These are phyloP conservation scores for Pseudomyrmex dendroicus DNA, from an alignment of 1,140 invertebrate species.

Conservation along the genomic window DNA sequence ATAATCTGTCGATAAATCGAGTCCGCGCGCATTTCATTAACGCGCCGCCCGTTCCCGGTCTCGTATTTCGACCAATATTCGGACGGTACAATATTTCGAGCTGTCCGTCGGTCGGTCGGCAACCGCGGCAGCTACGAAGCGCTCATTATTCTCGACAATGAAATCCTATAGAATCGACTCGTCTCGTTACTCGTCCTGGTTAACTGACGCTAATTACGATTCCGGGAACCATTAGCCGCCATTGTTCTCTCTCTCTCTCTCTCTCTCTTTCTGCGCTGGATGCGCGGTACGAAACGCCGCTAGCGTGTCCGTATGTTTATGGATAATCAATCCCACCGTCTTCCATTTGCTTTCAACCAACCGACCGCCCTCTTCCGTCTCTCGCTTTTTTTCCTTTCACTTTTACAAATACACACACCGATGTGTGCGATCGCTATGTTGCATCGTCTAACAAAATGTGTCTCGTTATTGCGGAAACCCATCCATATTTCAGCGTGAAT, in stretches of 20 bases:
- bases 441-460: background rate
- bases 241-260: slow-evolving; percentile 38
- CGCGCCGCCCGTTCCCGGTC: slow-evolving; percentile 20
- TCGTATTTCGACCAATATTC: slow-evolving; percentile 52
- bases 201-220: slow-evolving; percentile 62
- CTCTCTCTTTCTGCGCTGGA: slow-evolving; percentile 1
- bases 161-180: slow-evolving; percentile 63
- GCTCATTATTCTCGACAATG: slow-evolving; percentile 61
- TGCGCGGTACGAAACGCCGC: slow-evolving; percentile 42
- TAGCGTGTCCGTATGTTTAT: slow-evolving; percentile 31
- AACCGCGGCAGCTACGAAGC: slow-evolving; percentile 50
- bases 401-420: background rate
- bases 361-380: background rate
- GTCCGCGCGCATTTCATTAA: slow-evolving; percentile 41
- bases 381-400: background rate
- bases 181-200: slow-evolving; percentile 55
- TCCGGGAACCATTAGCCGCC: slow-evolving; percentile 57
- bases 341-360: slow-evolving; percentile 7
- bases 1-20: slow-evolving; percentile 61
- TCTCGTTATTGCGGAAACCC: too few relatives aligned
- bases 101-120: slow-evolving; percentile 42
- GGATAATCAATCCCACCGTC: slow-evolving; percentile 51
- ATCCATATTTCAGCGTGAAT: background rate
- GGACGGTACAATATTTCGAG: slow-evolving; percentile 43
- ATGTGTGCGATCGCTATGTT: too few relatives aligned